Conservation (phyloP, 2,797 vertebrate genomes). For the Labeo calbasu region DNA sequence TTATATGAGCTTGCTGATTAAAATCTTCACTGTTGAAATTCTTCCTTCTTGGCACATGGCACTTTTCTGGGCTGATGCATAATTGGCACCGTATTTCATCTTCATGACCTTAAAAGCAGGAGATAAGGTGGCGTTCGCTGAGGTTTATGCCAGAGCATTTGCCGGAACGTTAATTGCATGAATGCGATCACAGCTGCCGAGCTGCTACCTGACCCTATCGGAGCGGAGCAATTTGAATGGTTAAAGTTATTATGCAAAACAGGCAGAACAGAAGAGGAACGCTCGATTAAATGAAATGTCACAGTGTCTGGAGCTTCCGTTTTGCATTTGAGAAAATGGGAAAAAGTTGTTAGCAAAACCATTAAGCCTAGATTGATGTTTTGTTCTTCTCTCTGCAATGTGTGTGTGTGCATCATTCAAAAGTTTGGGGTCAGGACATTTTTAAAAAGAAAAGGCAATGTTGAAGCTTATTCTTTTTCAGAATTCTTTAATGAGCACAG, state of each 20-base stretch:
- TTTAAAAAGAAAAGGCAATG: not conserved
- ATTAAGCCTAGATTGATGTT: not conserved
- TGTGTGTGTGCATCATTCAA: not conserved
- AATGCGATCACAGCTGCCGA: conserved; percentile 31
- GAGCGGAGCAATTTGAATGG: conserved; percentile 47
- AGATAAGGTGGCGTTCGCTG: conserved; percentile 32
- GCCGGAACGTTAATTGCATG: conserved; percentile 37
- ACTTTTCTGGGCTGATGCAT: conserved; percentile 5
- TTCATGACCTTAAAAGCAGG: conserved; percentile 45
- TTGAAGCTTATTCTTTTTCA: not conserved
- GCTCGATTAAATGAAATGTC: conserved; percentile 33
- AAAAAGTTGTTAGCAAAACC: not conserved
- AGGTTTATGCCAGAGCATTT: conserved; percentile 33
- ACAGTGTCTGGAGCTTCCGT: conserved; percentile 30
- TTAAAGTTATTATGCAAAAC: conserved; percentile 50
- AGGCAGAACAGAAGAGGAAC: conserved; percentile 19
- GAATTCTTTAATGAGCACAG: not conserved
- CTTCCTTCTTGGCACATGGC: not conserved
- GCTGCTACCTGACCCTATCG: conserved; percentile 32
- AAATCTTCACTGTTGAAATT: not conserved
- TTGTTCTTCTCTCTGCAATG: not conserved
- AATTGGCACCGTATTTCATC: conserved; percentile 43
- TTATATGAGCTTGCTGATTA: conserved; percentile 17
- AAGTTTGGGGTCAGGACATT: not conserved
- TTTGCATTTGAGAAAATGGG: conserved; percentile 1